A percentile compares a stretch with the other conserved stretches of the same genome.
phyloP scores from a whole-genome alignment of 2,888 invertebrate species.

The Platycheirus rosarum region DNA sequence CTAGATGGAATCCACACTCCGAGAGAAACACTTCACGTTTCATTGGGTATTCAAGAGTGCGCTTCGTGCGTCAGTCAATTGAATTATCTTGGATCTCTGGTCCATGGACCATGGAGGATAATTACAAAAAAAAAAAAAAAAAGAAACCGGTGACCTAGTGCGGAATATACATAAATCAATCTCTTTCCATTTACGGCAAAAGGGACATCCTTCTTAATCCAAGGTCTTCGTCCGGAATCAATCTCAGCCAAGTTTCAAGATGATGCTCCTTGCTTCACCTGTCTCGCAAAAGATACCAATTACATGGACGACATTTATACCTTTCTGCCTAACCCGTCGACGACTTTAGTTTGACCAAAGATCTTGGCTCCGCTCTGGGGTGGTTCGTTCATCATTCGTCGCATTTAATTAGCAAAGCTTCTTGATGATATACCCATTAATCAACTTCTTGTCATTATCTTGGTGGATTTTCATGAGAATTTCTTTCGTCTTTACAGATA shows the following conservation, averaged over 20 bases:
- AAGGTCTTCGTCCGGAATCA: slow-evolving; percentile 39
- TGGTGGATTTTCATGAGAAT: slow-evolving; percentile 61
- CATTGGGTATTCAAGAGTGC: slow-evolving; percentile 39
- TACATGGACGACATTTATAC: slow-evolving; percentile 56
- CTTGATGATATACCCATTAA: slow-evolving; percentile 59
- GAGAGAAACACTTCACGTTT: slow-evolving; percentile 31
- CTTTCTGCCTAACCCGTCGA: slow-evolving; percentile 5
- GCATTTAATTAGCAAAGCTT: slow-evolving; percentile 66
- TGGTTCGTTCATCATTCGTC: slow-evolving; percentile 45
- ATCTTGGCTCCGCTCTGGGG: slow-evolving; percentile 25
- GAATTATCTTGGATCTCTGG: slow-evolving; percentile 18
- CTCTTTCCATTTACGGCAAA: slow-evolving; percentile 6
- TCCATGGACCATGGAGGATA: slow-evolving; percentile 5
- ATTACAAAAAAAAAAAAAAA: slow-evolving; percentile 32
- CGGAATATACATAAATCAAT: slow-evolving; percentile 56
- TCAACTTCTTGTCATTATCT: slow-evolving; percentile 67
- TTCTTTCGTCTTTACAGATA: slow-evolving; percentile 57
- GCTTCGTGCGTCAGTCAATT: slow-evolving; percentile 37
- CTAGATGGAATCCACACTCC: not conserved
- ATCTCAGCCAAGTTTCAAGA: slow-evolving; percentile 22
- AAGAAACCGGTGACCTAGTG: slow-evolving; percentile 59
- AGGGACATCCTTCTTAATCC: slow-evolving; percentile 23
- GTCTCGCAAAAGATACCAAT: slow-evolving; percentile 32
- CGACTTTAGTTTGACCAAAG: not conserved
- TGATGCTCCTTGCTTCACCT: slow-evolving; percentile 18